Conservation (phyloP, 2,113 vertebrate genomes). For the Galbula dea region DNA sequence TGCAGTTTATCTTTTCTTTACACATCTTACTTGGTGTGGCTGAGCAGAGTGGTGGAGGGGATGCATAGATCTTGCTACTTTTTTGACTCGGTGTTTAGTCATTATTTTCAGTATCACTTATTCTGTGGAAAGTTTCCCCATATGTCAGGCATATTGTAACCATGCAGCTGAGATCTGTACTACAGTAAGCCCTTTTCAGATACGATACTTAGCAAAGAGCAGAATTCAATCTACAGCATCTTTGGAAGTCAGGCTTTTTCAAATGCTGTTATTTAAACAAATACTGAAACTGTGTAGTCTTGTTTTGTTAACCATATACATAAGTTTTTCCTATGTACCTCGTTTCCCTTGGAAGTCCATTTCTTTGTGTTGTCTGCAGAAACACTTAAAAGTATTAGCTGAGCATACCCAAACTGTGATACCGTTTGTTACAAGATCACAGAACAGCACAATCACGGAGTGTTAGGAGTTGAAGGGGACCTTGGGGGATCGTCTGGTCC, state of each 20-base stretch:
- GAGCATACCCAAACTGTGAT: neutral
- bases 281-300: neutral
- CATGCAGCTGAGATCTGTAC: neutral
- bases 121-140: slow-evolving; percentile 46
- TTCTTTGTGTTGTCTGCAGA: neutral
- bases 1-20: slow-evolving; percentile 50
- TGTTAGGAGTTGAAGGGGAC: too few relatives aligned
- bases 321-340: neutral
- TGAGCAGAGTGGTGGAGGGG: neutral
- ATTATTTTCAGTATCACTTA: slow-evolving; percentile 58
- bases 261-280: neutral
- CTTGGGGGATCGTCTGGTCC: too few relatives aligned
- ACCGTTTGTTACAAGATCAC: neutral
- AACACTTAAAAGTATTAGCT: neutral
- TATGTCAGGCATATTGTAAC: slow-evolving; percentile 38
- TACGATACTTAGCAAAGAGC: neutral
- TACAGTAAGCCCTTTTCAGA: slow-evolving; percentile 11
- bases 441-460: too few relatives aligned
- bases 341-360: neutral
- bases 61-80: slow-evolving; percentile 38
- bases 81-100: slow-evolving; percentile 58
- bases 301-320: neutral
- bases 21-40: neutral
- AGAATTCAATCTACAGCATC: neutral
- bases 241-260: neutral